These are phyloP conservation scores for Mustela nigripes DNA, from an alignment of 2,113 vertebrate species.

Conservation along the genomic window DNA sequence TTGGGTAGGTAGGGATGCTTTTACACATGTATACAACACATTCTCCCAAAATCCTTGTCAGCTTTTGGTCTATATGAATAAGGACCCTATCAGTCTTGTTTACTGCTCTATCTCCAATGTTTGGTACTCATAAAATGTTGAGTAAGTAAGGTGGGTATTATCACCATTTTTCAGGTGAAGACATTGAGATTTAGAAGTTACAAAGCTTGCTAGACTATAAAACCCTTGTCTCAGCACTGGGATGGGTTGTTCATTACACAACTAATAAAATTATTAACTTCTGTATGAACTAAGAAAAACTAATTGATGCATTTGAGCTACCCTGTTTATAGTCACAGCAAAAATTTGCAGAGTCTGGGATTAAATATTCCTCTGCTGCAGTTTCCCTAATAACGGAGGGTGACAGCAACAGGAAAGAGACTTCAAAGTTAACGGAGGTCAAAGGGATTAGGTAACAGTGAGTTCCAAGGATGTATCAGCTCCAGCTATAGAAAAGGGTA, in stretches of 20 bases:
- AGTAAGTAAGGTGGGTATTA: neutral
- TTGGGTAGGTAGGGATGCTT: neutral
- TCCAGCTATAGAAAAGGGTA: neutral
- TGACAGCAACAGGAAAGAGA: neutral
- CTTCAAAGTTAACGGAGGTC: neutral
- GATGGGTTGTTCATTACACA: neutral
- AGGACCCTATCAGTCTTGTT: neutral
- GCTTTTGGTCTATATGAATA: neutral
- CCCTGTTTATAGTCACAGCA: neutral
- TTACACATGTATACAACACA: neutral
- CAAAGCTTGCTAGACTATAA: constrained; percentile 24
- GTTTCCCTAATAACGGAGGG: constrained; percentile 10
- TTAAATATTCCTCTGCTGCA: neutral
- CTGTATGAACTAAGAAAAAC: neutral
- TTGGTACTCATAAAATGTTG: neutral
- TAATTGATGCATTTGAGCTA: neutral
- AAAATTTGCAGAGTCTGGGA: neutral
- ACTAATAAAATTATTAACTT: constrained; percentile 43
- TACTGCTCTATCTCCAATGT: neutral
- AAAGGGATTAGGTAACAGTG: neutral
- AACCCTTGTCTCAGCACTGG: neutral
- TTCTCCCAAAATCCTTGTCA: neutral
- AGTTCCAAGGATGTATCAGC: neutral
- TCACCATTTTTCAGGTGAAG: constrained; percentile 7
- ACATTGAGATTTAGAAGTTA: constrained; percentile 4